phyloP scores from a whole-genome alignment of 2,797 vertebrate genomes.

The Galagoides demidoff region DNA sequence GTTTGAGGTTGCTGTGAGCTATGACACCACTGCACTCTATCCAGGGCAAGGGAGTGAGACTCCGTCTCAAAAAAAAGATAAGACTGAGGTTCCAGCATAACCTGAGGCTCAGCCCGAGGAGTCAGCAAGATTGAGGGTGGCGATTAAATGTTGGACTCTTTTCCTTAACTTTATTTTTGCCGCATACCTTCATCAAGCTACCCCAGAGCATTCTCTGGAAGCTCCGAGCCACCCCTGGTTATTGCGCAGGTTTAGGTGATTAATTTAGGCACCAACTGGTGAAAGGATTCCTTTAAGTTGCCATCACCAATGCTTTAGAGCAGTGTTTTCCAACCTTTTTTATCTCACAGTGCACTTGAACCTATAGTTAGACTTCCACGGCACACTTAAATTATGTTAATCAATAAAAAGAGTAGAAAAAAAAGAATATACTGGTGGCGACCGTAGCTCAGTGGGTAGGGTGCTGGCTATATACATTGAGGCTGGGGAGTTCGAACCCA shows the following conservation, averaged over 20 bases:
- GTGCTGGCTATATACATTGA: no score
- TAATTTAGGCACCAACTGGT: background rate
- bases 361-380: no score
- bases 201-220: background rate
- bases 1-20: no score
- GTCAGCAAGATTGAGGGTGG: background rate
- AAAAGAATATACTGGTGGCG: no score
- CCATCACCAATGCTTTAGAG: background rate
- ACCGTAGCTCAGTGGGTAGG: no score
- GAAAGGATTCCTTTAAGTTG: background rate
- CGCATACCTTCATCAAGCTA: background rate
- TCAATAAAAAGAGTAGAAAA: no score
- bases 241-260: background rate
- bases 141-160: background rate
- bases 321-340: no score
- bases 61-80: background rate
- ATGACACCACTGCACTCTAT: no score
- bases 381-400: no score
- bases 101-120: background rate
- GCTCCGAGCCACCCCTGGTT: background rate
- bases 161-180: background rate
- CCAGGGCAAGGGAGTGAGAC: no score
- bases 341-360: no score
- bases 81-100: background rate
- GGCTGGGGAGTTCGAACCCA: no score